A percentile compares a stretch with the other conserved stretches of the same genome.
phyloP scores from a whole-genome alignment of 1,140 invertebrate genomes.

The fruit fly (Drosophila melanogaster) region Release_6_plus_ISO1_MT NT_033777.3:11961501-11962000 shows the following conservation, averaged over 20 bases:
- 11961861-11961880: conserved; percentile 74
- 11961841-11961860: conserved; percentile 58
- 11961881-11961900: conserved; percentile 85
- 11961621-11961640: conserved; percentile 86
- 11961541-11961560: conserved; percentile 87
- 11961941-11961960: conserved; percentile 80
- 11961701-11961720: conserved; percentile 85
- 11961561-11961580: conserved; percentile 86
- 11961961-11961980: conserved; percentile 45
- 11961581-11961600: conserved; percentile 85
- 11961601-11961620: conserved; percentile 86
- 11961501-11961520: conserved; percentile 86
- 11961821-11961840: neutral
- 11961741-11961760: conserved; percentile 86
- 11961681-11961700: conserved; percentile 70
- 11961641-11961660: conserved; percentile 84
- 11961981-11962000: conserved; percentile 55
- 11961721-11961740: conserved; percentile 87
- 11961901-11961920: conserved; percentile 85
- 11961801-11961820: neutral
- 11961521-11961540: conserved; percentile 86
- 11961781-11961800: conserved; percentile 57
- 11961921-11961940: conserved; percentile 66
- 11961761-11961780: conserved; percentile 86
- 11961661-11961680: conserved; percentile 70